phyloP scores from a whole-genome alignment of 2,113 vertebrate genomes.

The Saguinus midas region DNA sequence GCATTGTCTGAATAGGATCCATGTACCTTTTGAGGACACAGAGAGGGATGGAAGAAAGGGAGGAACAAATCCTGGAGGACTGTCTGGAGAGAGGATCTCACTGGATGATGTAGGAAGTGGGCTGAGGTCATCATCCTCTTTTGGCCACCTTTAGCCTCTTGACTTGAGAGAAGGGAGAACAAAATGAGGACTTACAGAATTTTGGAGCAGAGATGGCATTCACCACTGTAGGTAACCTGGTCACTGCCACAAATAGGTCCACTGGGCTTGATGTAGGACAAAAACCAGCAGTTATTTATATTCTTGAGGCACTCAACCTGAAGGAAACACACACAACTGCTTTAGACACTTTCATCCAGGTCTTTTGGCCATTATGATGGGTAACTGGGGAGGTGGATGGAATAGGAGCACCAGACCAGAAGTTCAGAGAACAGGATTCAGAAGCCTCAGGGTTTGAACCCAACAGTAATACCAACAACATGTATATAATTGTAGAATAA shows the following conservation, averaged over 20 bases:
- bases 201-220: constrained; percentile 58
- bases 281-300: constrained; percentile 13
- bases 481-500: neutral
- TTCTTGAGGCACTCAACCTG: neutral
- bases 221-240: constrained; percentile 21
- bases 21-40: neutral
- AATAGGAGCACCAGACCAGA: neutral
- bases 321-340: neutral
- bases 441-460: neutral
- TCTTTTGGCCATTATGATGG: neutral
- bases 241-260: constrained; percentile 63
- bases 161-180: neutral
- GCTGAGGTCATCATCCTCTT: neutral
- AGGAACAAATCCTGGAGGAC: neutral
- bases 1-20: neutral
- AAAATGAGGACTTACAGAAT: constrained; percentile 52
- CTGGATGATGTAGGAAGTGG: neutral
- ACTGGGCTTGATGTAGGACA: constrained; percentile 14
- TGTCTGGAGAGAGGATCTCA: neutral
- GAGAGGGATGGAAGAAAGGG: neutral
- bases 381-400: neutral
- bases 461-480: neutral
- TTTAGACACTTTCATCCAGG: neutral
- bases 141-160: neutral
- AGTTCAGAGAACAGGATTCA: neutral